phyloP scores from a whole-genome alignment of 2,113 vertebrate genomes.

The Megalops atlanticus region DNA sequence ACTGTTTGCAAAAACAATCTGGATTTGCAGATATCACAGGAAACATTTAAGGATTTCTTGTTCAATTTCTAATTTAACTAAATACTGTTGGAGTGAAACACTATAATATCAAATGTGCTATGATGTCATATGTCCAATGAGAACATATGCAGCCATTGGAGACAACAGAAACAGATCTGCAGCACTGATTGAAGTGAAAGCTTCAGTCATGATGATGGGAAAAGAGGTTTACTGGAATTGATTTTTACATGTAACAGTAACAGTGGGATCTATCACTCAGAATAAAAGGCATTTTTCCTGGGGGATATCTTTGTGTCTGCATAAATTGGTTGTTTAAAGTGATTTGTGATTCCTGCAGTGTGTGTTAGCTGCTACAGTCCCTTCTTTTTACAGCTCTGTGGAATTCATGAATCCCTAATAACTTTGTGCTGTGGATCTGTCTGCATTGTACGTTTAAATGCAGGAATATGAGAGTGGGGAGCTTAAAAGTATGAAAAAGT shows the following conservation, averaged over 20 bases:
- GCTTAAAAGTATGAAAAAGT: neutral
- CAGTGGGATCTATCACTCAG: conserved; percentile 52
- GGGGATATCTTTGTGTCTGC: conserved; percentile 37
- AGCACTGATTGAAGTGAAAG: conserved; percentile 50
- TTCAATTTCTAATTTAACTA: neutral
- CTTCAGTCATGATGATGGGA: conserved; percentile 39
- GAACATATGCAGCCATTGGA: conserved; percentile 28
- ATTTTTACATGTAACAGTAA: conserved; percentile 30
- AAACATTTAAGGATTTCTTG: neutral
- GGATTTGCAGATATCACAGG: neutral
- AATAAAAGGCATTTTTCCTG: conserved; percentile 39
- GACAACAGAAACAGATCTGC: conserved; percentile 47
- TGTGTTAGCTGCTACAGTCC: conserved; percentile 28
- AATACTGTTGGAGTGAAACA: neutral
- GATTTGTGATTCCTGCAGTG: conserved; percentile 44
- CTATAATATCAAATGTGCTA: too few species aligned
- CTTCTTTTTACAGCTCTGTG: conserved; percentile 15
- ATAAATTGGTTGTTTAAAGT: conserved; percentile 50
- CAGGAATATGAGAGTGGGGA: neutral
- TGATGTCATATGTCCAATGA: neutral
- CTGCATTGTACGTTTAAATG: neutral
- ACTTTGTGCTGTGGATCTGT: conserved; percentile 7
- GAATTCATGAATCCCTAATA: conserved; percentile 26
- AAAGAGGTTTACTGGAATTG: conserved; percentile 40
- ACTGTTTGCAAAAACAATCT: neutral